A percentile compares a stretch with the other conserved stretches of the same genome.
phyloP scores from a whole-genome alignment of 2,113 vertebrate genomes.

The Seriola aureovittata region DNA sequence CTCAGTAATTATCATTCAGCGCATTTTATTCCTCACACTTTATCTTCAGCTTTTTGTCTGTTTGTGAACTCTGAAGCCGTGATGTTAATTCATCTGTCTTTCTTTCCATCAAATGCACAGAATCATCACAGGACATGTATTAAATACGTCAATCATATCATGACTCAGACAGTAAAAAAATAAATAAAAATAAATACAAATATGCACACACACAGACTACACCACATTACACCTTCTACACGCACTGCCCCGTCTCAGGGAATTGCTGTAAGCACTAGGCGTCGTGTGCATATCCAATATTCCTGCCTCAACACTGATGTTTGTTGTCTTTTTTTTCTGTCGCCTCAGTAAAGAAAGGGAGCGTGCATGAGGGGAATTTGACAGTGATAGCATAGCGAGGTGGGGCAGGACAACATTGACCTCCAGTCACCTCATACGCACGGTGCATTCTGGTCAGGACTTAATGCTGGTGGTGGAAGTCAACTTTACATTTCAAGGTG shows the following conservation, averaged over 20 bases:
- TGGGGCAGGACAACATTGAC: constrained; percentile 36
- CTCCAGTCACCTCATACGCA: constrained; percentile 20
- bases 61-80: constrained; percentile 9
- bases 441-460: constrained; percentile 47
- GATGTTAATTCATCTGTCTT: constrained; percentile 38
- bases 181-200: not conserved
- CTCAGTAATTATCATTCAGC: constrained; percentile 33
- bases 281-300: constrained; percentile 55
- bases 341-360: constrained; percentile 33
- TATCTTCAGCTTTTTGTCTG: constrained; percentile 21
- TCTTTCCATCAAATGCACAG: constrained; percentile 19
- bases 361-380: constrained; percentile 41
- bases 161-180: constrained; percentile 25
- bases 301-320: constrained; percentile 40
- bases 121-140: constrained; percentile 53
- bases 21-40: constrained; percentile 10
- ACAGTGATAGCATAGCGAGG: constrained; percentile 12
- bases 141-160: constrained; percentile 69
- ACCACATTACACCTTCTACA: not conserved
- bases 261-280: constrained; percentile 40
- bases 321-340: constrained; percentile 44
- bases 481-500: constrained; percentile 60
- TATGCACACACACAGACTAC: constrained; percentile 3
- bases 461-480: constrained; percentile 32
- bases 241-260: constrained; percentile 20